Percentiles rank a stretch among this genome's conserved stretches.
phyloP scores from a whole-genome alignment of 2,113 vertebrate species.

The Catharus minimus region DNA sequence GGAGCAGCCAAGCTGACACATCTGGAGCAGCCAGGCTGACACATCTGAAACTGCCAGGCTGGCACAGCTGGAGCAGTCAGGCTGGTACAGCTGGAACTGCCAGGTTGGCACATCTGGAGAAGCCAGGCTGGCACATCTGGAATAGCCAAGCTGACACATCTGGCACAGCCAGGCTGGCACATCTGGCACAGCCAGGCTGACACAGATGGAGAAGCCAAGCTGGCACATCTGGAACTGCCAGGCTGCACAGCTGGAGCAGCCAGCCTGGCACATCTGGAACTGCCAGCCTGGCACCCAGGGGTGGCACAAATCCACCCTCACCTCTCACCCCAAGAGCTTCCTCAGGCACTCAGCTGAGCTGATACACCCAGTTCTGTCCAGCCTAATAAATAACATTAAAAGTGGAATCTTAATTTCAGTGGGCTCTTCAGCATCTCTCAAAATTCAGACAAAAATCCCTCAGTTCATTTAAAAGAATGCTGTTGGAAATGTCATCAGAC shows the following conservation, averaged over 20 bases:
- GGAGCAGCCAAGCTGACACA: too few species aligned
- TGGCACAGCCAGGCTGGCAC: neutral
- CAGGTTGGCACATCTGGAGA: neutral
- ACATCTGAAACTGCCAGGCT: neutral
- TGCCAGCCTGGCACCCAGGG: neutral
- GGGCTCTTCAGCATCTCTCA: neutral
- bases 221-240: neutral
- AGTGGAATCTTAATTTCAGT: neutral
- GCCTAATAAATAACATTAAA: neutral
- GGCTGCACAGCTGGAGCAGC: neutral
- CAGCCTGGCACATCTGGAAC: neutral
- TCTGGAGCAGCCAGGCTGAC: too few species aligned
- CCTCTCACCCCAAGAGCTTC: neutral
- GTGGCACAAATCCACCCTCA: neutral
- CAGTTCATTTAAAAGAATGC: neutral
- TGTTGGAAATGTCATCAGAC: neutral
- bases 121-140: neutral
- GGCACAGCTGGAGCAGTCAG: neutral
- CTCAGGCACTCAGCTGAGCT: accelerated
- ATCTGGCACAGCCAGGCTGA: neutral
- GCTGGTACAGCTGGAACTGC: neutral
- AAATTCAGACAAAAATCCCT: neutral
- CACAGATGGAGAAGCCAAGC: neutral
- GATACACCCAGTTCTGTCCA: neutral
- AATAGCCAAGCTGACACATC: too few species aligned